Base-by-base conservation (phyloP, 2,113 vertebrate genomes). In the Suricata suricatta region DNA sequence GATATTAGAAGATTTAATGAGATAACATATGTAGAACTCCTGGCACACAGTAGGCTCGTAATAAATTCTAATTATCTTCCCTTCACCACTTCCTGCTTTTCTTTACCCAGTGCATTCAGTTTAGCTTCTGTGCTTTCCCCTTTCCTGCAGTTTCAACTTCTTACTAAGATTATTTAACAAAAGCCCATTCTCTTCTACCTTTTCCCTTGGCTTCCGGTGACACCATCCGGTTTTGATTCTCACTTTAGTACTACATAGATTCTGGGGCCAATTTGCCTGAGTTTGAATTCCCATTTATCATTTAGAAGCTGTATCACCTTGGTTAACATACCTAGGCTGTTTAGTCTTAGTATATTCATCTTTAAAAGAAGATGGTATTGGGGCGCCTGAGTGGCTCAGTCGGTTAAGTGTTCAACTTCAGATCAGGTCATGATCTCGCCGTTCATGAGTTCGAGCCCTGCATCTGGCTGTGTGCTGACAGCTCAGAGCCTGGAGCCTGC, bases 131-230 rank as follows among this genome's bases (percentile, higher is more conserved):
- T 90, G 60, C 31, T 13, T 29, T 79, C 27, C 2, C 15, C 57
- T 89, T 79, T 74, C 29, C 84, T 91, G 17, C 31, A 85, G 5
- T 33, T 72, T 38, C 85, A 71, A 44, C 50, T 85, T 90, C n/a
- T 57, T 90, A 54, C 27, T 87, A 85, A 79, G 71, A 71, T 64
- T 93, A 29, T 64, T 80, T 71, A 79, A 84, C 41, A 23, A 7
- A 16, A 77, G 14, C 52, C 29, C 33, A 57, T 94, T 69, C 63
- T 88, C 68, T 88, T 93, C 35, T 60, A 9, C n/a, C 19, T 69
- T 96, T 96, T 63, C 82, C 14, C n/a, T 71, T 96, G 76, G 68
- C 31, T 57, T 87, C 35, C 87, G 76, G 38, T 86, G n/a, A 80
- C n/a, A 94, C 29, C 27, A n/a, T 81, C 82, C 13, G 7, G 47